A percentile compares a stretch with the other conserved stretches of the same genome.
Evolutionary conservation across 2,888 invertebrate species (phyloP).

Genomic region (Cantharis nigra): DNA sequence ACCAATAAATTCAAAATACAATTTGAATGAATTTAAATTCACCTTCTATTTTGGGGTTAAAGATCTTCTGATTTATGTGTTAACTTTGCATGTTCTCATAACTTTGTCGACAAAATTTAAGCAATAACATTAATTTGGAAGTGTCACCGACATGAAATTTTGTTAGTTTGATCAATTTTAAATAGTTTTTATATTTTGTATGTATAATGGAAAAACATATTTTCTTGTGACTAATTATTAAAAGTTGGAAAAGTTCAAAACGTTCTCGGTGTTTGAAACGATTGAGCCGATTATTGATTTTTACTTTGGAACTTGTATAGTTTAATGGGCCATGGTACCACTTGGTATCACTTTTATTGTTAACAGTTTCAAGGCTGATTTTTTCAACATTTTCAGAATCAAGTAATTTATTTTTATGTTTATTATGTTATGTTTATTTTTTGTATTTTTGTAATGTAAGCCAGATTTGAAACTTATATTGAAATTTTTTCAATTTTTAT

Average conservation of each 20-base stretch:
- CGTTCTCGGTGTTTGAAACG: background rate
- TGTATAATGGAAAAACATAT: background rate
- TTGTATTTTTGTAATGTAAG: background rate
- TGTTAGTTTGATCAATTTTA: background rate
- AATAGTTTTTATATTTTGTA: background rate
- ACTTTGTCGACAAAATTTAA: background rate
- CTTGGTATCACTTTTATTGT: slow-evolving; percentile 30
- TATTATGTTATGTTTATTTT: too few relatives aligned
- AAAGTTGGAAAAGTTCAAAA: background rate
- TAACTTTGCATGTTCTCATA: background rate
- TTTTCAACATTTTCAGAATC: background rate
- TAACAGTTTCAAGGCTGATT: slow-evolving; percentile 37
- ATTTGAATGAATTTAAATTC: too few relatives aligned
- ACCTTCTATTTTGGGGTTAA: background rate
- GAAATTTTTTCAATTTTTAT: background rate
- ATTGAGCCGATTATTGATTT: background rate
- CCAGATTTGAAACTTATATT: background rate
- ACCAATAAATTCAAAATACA: too few relatives aligned
- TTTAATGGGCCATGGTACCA: slow-evolving; percentile 37
- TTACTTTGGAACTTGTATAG: background rate
- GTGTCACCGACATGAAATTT: background rate
- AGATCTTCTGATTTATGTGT: background rate
- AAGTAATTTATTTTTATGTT: background rate
- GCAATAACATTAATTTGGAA: background rate
- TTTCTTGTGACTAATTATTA: background rate